phyloP scores from a whole-genome alignment of 2,113 vertebrate genomes.

The Silurus meridionalis region DNA sequence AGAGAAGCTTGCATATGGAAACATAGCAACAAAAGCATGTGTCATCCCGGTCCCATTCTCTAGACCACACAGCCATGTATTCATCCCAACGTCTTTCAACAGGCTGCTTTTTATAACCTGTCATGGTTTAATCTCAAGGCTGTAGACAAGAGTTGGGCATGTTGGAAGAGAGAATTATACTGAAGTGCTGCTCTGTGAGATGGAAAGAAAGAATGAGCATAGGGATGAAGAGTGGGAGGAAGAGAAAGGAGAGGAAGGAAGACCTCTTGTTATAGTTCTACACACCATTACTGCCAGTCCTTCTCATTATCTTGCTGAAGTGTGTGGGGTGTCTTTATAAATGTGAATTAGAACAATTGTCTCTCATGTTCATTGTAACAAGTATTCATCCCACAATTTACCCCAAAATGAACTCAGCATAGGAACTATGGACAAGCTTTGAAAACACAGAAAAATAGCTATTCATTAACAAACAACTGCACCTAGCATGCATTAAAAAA shows the following conservation, averaged over 20 bases:
- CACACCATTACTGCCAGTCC: constrained; percentile 44
- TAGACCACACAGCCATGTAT: constrained; percentile 42
- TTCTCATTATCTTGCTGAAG: constrained; percentile 45
- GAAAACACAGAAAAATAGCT: constrained; percentile 20
- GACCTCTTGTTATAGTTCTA: constrained; percentile 36
- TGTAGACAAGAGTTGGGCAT: constrained; percentile 11
- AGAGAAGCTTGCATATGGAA: constrained; percentile 25
- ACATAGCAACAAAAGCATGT: constrained; percentile 24
- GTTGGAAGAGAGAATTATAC: constrained; percentile 34
- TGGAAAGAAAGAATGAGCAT: constrained; percentile 50
- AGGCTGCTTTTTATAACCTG: constrained; percentile 48
- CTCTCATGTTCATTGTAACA: constrained; percentile 40
- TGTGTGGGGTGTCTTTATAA: constrained; percentile 52
- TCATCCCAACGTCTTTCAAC: constrained; percentile 41
- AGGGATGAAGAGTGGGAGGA: constrained; percentile 41
- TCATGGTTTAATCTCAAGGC: constrained; percentile 48
- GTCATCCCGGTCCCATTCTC: constrained; percentile 35
- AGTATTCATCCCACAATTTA: constrained; percentile 20
- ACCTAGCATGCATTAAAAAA: constrained; percentile 13
- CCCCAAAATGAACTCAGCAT: constrained; percentile 19
- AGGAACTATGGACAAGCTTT: constrained; percentile 4
- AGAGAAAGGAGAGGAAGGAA: constrained; percentile 35
- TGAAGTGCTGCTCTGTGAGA: constrained; percentile 30
- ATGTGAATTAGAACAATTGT: constrained; percentile 46
- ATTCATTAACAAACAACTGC: constrained; percentile 38